Evolutionary conservation across 37 sponge, comb jelly and placozoan genomes (phyloP).

Genomic region (Beroe ovata): DNA sequence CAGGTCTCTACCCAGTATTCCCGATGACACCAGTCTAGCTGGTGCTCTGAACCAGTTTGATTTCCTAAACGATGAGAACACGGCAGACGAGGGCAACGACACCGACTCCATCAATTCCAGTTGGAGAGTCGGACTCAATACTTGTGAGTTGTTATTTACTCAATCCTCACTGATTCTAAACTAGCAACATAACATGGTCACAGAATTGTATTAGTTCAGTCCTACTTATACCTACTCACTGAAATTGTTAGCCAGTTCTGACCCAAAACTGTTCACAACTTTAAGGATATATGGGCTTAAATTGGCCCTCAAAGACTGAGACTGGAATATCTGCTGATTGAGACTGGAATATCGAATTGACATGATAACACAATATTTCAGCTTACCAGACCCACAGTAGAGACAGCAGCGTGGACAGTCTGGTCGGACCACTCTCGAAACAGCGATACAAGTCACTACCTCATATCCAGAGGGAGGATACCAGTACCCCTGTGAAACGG

Average conservation of each 20-base stretch:
- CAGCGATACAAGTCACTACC: conserved; percentile 1
- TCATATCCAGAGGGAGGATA: conserved; percentile 27
- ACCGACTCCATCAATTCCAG: conserved; percentile 59
- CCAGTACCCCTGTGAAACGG: neutral
- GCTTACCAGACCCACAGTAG: conserved; percentile 39
- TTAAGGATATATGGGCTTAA: too few species aligned
- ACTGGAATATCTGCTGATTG: too few species aligned
- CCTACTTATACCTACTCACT: too few species aligned
- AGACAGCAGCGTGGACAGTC: conserved; percentile 32
- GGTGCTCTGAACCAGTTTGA: conserved; percentile 66
- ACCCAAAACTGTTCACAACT: too few species aligned
- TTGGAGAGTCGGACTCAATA: conserved; percentile 48
- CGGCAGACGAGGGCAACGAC: conserved; percentile 47
- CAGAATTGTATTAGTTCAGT: too few species aligned
- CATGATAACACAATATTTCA: too few species aligned
- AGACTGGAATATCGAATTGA: too few species aligned
- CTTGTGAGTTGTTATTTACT: conserved; percentile 4
- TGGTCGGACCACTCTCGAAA: neutral
- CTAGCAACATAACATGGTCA: too few species aligned
- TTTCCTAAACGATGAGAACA: conserved; percentile 60
- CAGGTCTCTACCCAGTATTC: conserved; percentile 30
- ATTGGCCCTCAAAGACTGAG: too few species aligned
- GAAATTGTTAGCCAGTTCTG: too few species aligned
- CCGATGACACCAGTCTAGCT: conserved; percentile 54
- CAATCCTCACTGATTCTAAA: too few species aligned